Base-by-base conservation (phyloP, 2,797 vertebrate genomes). In the Phaenicophaeus curvirostris region DNA sequence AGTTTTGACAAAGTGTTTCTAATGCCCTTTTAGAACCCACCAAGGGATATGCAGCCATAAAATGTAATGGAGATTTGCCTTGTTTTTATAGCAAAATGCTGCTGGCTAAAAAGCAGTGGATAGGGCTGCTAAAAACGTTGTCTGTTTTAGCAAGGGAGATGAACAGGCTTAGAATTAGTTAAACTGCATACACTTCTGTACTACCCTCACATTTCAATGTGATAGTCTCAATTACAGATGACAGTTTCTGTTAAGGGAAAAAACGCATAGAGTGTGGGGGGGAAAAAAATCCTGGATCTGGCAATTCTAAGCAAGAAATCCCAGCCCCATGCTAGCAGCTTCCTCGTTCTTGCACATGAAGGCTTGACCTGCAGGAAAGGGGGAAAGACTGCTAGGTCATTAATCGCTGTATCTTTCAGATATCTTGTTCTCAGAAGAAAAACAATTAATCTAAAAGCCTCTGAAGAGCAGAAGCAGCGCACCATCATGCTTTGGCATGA, bases 171-270 rank as follows among this genome's bases (percentile, higher is more conserved):
- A 44, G 58, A 76, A 89, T 53, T 67, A 89, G 61, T 87, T 90
- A 90, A 80, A 68, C 79, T 79, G 50, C 20, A 15, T 41, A 46
- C 9, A 55, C 19, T 95, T 85, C 78, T 89, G 61, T 41, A 55
- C 65, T 68, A 51, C 61, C 77, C 57, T 74, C 50, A 76, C 37
- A 42, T 85, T 89, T 85, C 78, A 85, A 13, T 65, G 61, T 63
- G 69, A 74, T 71, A 77, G 72, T 92, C 93, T 95, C 84, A 83
- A 85, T 92, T 94, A 94, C 67, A 87, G 85, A 31, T 92, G 87
- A 90, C 88, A 94, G 78, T 61, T 93, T 83, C 84, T 90, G 79
- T 90, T 93, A 89, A 66, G 0, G 3, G 77, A 53, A 89, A 84
- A 82, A 90, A 77, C 69, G 37, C 74, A 74, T 11, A 9, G 28